Evolutionary conservation across 2,888 invertebrate genomes (phyloP), one percentile per base, ranked within the genome.

Genomic region (Hirtodrosophila alboralis): DNA sequence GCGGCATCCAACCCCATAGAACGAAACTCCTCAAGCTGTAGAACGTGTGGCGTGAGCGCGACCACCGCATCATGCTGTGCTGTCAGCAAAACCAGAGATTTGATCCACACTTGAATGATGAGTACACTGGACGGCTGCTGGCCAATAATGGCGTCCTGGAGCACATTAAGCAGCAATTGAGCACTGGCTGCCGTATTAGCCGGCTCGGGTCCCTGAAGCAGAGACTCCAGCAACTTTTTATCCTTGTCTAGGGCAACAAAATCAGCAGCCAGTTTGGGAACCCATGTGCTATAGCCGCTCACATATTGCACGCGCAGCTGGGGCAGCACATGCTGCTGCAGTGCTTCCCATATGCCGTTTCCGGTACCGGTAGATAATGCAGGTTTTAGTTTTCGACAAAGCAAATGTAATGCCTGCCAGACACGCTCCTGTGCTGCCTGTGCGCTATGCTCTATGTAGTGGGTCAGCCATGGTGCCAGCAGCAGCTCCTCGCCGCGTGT

Each of bases 91-190:
- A 91, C 88, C 26, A 90, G 54, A 3, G 89, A 90, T 37, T 87
- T 89, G 0, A 91, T 64, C 91, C 91, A 91, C 2, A 88, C 83
- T 61, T 90, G 89, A 10, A 91, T 68, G 1, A 91, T 73, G 0
- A 69, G 63, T 0, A 81, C 23, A n/a, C 65, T 68, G 0, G 70
- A 2, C 3, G 69, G 76, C n/a, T 81, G 41, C 14, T 40, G 38
- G 23, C 10, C 40, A 3, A 2, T 10, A 0, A 8, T 0, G 4
- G 16, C 3, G 4, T 44, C 27, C 13, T 62, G 68, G 7, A 89
- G 67, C 1, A 89, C 71, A 26, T 77, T 70, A 1, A 86, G 53
- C 23, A 89, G 33, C 63, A 89, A 74, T 54, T 88, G 85, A 0
- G 84, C 84, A 4, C 86, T 73, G 2, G 88, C 85, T 10, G 88